Evolutionary conservation across 37 sponge, comb jelly and placozoan genomes (phyloP), one percentile per base, ranked within the genome.

Genomic region (Diacarnus erythraeanus): DNA sequence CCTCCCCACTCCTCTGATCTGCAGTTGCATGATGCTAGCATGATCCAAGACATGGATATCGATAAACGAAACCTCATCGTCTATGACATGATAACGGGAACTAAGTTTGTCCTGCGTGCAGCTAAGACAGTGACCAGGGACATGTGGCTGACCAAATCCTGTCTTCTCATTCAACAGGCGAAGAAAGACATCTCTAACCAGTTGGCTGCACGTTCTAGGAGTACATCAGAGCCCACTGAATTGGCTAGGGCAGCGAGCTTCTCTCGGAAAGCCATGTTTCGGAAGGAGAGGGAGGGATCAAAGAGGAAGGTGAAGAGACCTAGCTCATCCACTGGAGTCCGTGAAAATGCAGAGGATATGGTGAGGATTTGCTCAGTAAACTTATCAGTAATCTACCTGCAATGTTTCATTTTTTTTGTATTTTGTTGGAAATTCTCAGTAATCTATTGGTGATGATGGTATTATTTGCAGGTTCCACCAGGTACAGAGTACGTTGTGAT

Each of bases 401-500:
- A n/a, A n/a, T n/a, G n/a, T n/a, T n/a, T n/a, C n/a, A n/a, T n/a
- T n/a, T n/a, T n/a, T n/a, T n/a, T n/a, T n/a, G n/a, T 20, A 56
- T 56, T 56, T 15, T 56, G 57, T 20, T 56, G 57, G 18, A 56
- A 21, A 56, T 56, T 56, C 57, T 56, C 57, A 21, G 57, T 15
- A 56, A 56, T 56, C 18, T n/a, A n/a, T n/a, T n/a, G n/a, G n/a
- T n/a, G n/a, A n/a, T 63, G 18, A 5, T 30, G 8, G 36, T 69
- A 15, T 36, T 6, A 21, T 15, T 42, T 43, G 27, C 74, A 51
- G 74, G 47, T 34, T 9, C 65, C 74, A 26, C 42, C 42, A 30
- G 89, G 84, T 2, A 83, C 83, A 10, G 56, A 74, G 74, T 88
- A 73, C 40, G 73, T 90, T 33, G 91, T 90, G 68, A 69, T 90